Evolutionary conservation across 2,113 vertebrate genomes (phyloP), one percentile per base, ranked within the genome.

Genomic region (Eonycteris spelaea): DNA sequence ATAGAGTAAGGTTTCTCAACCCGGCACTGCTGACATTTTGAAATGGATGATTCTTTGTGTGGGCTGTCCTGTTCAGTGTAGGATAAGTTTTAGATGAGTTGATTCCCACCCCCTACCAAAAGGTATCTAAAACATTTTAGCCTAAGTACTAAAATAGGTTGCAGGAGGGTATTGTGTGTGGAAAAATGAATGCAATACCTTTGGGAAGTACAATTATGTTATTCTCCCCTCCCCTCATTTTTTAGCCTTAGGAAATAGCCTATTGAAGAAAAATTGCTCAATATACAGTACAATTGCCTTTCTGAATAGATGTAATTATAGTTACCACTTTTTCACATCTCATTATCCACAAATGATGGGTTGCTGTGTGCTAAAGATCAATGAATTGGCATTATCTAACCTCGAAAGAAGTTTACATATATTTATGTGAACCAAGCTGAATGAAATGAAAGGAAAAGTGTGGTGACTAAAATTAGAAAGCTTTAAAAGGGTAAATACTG

Each of bases 311-410:
- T 26, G 14, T 59, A 85, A 83, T 59, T 70, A 84, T 93, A 73
- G 19, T 77, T 90, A 85, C 33, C 55, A 68, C 35, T 24, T 94
- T 96, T 75, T 33, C 33, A 92, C 33, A 65, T 71, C 59, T 55
- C 30, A 53, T 67, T 33, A 53, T 73, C 30, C 70, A 38, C 63
- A 74, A 35, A 84, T 78, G 26, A 73, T 75, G 51, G 59, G 30
- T 7, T 86, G 65, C 26, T 70, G 5, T 79, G 61, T 65, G 83
- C 63, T 77, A 61, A 80, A 79, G 30, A 13, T 65, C 35, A 95
- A 83, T 84, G 67, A 78, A 78, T 89, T 79, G 38, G 9, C 68
- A 43, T 70, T 91, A 86, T 85, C 67, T 91, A 89, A 96, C 43
- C 35, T 87, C 59, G 24, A 59, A 63, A 67, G 24, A 95, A 75